Evolutionary conservation across 2,113 vertebrate species (phyloP).

Genomic region (Symphodus melops): DNA sequence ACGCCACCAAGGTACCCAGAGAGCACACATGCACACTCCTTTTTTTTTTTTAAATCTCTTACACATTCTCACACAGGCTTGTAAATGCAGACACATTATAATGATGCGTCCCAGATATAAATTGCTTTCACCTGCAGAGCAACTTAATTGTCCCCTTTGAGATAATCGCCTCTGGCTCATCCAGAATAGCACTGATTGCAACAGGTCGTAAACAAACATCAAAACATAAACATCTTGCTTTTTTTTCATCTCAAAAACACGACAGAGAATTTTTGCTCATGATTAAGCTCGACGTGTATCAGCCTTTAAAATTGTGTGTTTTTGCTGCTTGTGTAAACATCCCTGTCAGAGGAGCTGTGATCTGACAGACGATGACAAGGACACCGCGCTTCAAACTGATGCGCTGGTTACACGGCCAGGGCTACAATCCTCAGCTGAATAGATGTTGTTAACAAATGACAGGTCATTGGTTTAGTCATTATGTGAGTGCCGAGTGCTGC

Average conservation of each 20-base stretch:
- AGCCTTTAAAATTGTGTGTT: constrained; percentile 45
- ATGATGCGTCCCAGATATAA: constrained; percentile 19
- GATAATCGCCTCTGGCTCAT: constrained; percentile 21
- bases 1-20: constrained; percentile 89
- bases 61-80: background rate
- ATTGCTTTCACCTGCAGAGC: constrained; percentile 21
- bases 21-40: background rate
- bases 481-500: constrained; percentile 13
- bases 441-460: constrained; percentile 61
- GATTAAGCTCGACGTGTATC: constrained; percentile 26
- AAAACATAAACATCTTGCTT: constrained; percentile 26
- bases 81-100: background rate
- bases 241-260: constrained; percentile 13
- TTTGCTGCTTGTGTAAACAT: constrained; percentile 18
- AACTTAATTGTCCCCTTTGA: constrained; percentile 42
- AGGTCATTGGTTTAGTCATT: constrained; percentile 66
- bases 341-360: constrained; percentile 27
- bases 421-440: constrained; percentile 38
- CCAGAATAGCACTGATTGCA: constrained; percentile 9
- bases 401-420: background rate
- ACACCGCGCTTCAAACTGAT: constrained; percentile 46
- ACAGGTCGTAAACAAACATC: constrained; percentile 43
- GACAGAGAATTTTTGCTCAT: constrained; percentile 1
- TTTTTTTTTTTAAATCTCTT: background rate
- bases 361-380: constrained; percentile 60